Evolutionary conservation across 2,888 invertebrate species (phyloP), one percentile per base, ranked within the genome.

Genomic region (Hypselothyrea guttata): DNA sequence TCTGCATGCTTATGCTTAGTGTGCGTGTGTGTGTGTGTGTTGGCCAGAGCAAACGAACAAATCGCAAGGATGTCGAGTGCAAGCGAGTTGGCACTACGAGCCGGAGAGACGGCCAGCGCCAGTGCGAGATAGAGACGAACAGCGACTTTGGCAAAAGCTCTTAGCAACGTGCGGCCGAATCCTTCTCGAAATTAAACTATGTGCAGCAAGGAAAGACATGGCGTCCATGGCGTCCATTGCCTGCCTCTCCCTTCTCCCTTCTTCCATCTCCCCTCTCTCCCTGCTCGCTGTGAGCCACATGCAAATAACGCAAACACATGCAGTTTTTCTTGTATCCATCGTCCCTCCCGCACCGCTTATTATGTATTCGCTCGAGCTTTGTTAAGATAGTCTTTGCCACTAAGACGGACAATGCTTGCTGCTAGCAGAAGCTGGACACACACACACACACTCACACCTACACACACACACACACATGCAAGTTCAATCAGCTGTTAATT

Each of bases 171-270:
- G 68, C 77, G 77, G 81, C 73, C 68, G 79, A 85, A 83, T 83
- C 84, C 85, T 84, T 83, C 85, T 83, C 86, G 54, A 81, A 85
- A 81, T 81, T 81, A 76, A 81, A 81, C 79, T 81, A 83, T 83
- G 75, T 81, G 81, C 81, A 79, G 72, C 72, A 75, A 73, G 71
- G 70, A 76, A 84, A 83, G 75, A 72, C 70, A 82, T 76, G 65
- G 52, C 54, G 54, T 72, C 71, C 35, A 46, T n/a, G 40, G 33
- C 65, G 35, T 47, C 52, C 53, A 28, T 11, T 49, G 49, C 55
- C 40, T 53, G n/a, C 42, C 66, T 31, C 1, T 37, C 42, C 56
- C 22, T 49, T 35, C 63, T 15, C 15, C 2, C 11, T 30, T 34
- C 51, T 41, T 34, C n/a, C n/a, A n/a, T n/a, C n/a, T n/a, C n/a